Evolutionary conservation across 2,888 invertebrate species (phyloP).

Genomic region (Scaptodrosophila latifasciaeformis): DNA sequence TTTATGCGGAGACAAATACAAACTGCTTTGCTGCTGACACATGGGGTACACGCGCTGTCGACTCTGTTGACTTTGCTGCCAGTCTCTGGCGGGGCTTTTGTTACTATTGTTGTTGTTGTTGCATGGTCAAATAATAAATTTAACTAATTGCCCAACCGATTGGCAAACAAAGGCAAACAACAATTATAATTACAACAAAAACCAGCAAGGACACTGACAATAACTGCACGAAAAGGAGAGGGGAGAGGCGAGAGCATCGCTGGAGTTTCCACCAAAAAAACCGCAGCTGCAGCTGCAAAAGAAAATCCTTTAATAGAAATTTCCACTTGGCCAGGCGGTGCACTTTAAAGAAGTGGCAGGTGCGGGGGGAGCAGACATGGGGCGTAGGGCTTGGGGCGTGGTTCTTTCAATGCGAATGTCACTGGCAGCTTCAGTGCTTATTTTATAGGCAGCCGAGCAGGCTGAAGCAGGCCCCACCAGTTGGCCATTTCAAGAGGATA

Average conservation of each 20-base stretch:
- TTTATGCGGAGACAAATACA: conserved; percentile 57
- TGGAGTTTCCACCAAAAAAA: conserved; percentile 12
- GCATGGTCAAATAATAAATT: conserved; percentile 62
- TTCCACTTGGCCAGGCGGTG: not conserved
- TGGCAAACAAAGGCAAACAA: conserved; percentile 39
- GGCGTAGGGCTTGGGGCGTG: conserved; percentile 1
- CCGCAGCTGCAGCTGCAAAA: not conserved
- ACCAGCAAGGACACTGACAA: no score
- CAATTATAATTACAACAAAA: not conserved
- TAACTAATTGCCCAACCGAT: conserved; percentile 62
- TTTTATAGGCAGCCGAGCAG: no score
- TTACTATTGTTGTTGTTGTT: not conserved
- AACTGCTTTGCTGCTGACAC: conserved; percentile 51
- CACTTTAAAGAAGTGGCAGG: no score
- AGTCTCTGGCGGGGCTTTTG: not conserved
- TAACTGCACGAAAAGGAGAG: not conserved
- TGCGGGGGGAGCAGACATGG: no score
- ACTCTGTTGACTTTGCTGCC: conserved; percentile 7
- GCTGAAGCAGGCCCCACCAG: no score
- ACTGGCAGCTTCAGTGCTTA: not conserved
- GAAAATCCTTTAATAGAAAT: conserved; percentile 4
- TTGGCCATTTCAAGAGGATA: no score
- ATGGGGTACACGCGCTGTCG: conserved; percentile 25
- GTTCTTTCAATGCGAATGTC: not conserved
- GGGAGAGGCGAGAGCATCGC: conserved; percentile 8